Conservation (phyloP, 2,113 vertebrate species). For the Bungarus multicinctus region DNA sequence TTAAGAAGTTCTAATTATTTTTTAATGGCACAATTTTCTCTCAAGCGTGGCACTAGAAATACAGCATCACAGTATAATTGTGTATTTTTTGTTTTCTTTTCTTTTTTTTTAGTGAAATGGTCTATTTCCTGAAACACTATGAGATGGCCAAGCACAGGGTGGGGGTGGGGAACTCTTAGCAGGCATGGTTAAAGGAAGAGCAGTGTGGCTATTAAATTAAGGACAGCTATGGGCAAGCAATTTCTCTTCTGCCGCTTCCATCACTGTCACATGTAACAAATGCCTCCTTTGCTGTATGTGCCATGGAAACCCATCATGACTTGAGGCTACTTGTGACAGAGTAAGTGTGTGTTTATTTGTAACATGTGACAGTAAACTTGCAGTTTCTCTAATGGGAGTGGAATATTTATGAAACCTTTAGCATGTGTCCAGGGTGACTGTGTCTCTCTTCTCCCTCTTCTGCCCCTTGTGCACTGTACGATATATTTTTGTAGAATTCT, state of each 20-base stretch:
- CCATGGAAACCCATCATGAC: neutral
- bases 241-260: neutral
- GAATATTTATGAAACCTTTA: neutral
- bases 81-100: neutral
- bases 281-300: neutral
- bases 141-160: neutral
- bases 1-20: neutral
- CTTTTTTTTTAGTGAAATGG: neutral
- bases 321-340: neutral
- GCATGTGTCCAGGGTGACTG: slow-evolving; percentile 22
- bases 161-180: neutral
- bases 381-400: slow-evolving; percentile 10
- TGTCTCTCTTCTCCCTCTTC: slow-evolving; percentile 42
- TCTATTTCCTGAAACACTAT: neutral
- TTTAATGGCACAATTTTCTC: neutral
- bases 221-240: neutral
- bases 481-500: slow-evolving; percentile 84
- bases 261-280: neutral
- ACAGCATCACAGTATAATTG: neutral
- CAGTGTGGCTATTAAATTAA: neutral
- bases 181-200: neutral
- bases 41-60: neutral
- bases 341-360: neutral
- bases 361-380: neutral
- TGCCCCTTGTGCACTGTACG: slow-evolving; percentile 69